Conservation (phyloP, 2,113 vertebrate genomes). For the Nipponia nippon region DNA sequence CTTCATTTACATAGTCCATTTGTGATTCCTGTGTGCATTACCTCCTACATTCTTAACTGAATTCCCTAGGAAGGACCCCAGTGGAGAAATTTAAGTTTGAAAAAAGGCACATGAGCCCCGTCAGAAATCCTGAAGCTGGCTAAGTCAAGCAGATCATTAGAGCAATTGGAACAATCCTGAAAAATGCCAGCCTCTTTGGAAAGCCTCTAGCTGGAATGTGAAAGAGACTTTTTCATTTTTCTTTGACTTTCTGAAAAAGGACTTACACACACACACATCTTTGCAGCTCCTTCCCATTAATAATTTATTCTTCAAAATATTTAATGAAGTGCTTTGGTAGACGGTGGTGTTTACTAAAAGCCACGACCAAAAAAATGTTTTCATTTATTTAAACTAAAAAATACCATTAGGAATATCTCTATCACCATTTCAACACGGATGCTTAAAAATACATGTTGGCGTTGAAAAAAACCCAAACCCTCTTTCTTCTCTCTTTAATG, state of each 20-base stretch:
- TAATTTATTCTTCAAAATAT: neutral
- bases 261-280: fast-evolving
- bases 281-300: neutral
- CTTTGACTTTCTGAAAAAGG: neutral
- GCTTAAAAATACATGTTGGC: neutral
- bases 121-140: neutral
- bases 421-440: neutral
- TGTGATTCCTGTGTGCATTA: neutral
- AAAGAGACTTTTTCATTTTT: neutral
- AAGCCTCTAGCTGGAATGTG: neutral
- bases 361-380: neutral
- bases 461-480: neutral
- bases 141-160: neutral
- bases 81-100: neutral
- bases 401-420: neutral
- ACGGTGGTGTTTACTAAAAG: neutral
- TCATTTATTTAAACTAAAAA: neutral
- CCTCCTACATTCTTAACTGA: neutral
- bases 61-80: neutral
- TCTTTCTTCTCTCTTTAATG: neutral
- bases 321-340: neutral
- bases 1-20: neutral
- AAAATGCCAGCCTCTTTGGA: neutral
- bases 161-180: neutral
- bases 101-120: neutral